Base-by-base conservation (phyloP, 2,113 vertebrate genomes). In the Anarrhichthys ocellatus region DNA sequence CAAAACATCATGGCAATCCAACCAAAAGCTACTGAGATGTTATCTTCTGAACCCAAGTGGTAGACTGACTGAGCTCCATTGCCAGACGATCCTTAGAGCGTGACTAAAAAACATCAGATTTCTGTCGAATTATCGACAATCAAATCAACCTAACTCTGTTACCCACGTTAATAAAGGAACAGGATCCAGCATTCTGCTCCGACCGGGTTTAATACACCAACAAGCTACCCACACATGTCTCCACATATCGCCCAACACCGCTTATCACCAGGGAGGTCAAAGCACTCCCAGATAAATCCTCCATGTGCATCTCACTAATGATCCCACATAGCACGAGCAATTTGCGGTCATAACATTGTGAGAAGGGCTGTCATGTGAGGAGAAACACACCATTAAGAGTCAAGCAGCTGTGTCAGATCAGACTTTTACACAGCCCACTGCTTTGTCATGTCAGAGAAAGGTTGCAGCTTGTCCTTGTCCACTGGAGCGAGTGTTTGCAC, bases 361-460 rank as follows among this genome's bases (percentile, higher is more conserved):
- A 76, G 82, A 67, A 61, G 78, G 27, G 80, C 78, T 82, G 91
- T 78, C 88, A 71, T 68, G 82, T 87, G 80, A 89, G 61, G 75
- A 81, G 86, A 82, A 86, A 89, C 78, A 81, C 91, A 32, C 81
- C 85, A 83, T 92, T 91, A 84, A 75, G 93, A 90, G 61, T 87
- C 88, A 92, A 92, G 87, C 90, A 89, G 89, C 92, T 93, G 91
- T 91, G 88, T 90, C 84, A 76, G 85, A 91, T 90, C 88, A 78
- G 77, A 77, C 82, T 85, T 73, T 88, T 82, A 81, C 78, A 89
- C 90, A 88, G 90, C 77, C 81, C 54, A 29, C 85, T 80, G 91
- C 87, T 78, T 70, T 73, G 82, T 88, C 54, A 75, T 79, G 88
- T 88, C 83, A 70, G 77, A 69, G 81, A 82, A 80, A 59, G 76